These are phyloP conservation scores for Greenwoodochromis staneri DNA, from an alignment of 2,113 vertebrate species.

Conservation along the genomic window DNA sequence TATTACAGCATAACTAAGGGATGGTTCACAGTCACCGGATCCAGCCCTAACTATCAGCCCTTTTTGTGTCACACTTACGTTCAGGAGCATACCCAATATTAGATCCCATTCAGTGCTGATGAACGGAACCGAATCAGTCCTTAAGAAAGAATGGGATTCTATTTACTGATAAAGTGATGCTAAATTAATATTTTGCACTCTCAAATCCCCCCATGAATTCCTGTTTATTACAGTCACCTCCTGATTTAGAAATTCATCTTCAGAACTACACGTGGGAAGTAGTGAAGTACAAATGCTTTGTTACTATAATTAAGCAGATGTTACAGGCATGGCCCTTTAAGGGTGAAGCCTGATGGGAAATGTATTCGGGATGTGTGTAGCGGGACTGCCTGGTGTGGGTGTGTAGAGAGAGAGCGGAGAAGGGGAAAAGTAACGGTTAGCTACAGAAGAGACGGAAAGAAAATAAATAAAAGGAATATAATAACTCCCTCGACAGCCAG, in stretches of 20 bases:
- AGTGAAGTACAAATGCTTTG: neutral
- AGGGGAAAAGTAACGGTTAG: too few species aligned
- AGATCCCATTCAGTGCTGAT: neutral
- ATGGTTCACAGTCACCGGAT: neutral
- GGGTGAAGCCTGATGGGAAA: too few species aligned
- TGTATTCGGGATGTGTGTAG: too few species aligned
- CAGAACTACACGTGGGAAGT: neutral
- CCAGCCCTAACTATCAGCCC: neutral
- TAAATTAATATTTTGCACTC: neutral
- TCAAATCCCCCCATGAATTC: neutral
- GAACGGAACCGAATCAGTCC: neutral
- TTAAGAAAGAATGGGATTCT: neutral
- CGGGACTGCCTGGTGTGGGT: accelerated
- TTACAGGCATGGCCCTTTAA: too few species aligned
- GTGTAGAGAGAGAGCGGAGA: too few species aligned
- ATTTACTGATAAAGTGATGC: neutral
- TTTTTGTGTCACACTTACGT: neutral
- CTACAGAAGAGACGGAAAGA: too few species aligned
- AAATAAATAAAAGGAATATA: too few species aligned
- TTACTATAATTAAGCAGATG: neutral
- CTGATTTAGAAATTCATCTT: neutral
- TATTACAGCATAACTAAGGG: neutral
- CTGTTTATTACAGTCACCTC: neutral
- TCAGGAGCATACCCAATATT: neutral
- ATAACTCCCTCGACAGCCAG: too few species aligned